Evolutionary conservation across 2,113 vertebrate species (phyloP), one percentile per base, ranked within the genome.

Genomic region (Stigmatopora argus): DNA sequence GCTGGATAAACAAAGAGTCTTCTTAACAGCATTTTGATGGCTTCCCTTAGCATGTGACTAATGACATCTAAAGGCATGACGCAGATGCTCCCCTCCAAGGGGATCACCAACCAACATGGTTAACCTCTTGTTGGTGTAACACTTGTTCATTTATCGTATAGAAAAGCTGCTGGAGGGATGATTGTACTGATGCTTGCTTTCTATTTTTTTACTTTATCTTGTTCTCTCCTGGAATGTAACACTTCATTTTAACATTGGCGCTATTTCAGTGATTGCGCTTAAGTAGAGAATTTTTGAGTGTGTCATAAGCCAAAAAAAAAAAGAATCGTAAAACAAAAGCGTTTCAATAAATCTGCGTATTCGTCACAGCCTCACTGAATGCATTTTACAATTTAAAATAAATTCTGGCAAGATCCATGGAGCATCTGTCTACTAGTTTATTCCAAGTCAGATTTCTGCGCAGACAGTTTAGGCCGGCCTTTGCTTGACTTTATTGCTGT

Each of bases 1-100:
- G 45, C 26, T 35, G 34, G 47, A 73, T 78, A 77, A 78, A 82
- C 78, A 78, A 46, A 70, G 18, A 31, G 34, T 19, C 56, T 64
- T 31, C 66, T 46, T 67, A 35, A 59, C 14, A 67, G 31, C 19
- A 18, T 21, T 65, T 13, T 46, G 61, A 70, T 45, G 67, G n/a
- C 1, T 66, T 53, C 59, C n/a, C 68, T 31, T 44, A 14, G 69
- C 19, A 19, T 65, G 45, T 47, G 46, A 77, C n/a, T 3, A 11
- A 61, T 62, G n/a, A 47, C 14, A 31, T 68, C 51, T 68, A 21
- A 70, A 34, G 58, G 19, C 59, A 12, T 77, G 74, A 77, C 66
- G 67, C 73, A 82, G 26, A 74, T 79, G 69, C 52, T 57, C 53
- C 5, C 0, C n/a, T 62, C 46, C 14, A 3, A 6, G 8, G 46